A percentile compares a stretch with the other conserved stretches of the same genome.
Evolutionary conservation across 1,140 invertebrate genomes (phyloP).

Genomic region (Meloidogyne floridensis): DNA sequence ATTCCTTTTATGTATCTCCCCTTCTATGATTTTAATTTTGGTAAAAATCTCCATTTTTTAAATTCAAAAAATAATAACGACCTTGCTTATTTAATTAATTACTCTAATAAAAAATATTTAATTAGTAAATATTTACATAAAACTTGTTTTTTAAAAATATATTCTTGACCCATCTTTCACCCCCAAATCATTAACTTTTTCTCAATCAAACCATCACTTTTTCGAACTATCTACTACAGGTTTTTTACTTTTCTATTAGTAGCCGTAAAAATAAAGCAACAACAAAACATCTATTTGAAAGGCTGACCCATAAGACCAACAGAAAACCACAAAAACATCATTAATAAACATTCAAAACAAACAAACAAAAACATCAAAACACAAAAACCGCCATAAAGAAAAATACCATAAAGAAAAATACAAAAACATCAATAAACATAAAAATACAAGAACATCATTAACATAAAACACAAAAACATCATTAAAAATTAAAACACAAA

Average conservation of each 20-base stretch:
- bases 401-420: too few relatives aligned
- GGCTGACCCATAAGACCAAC: not conserved
- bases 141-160: not conserved
- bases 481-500: too few relatives aligned
- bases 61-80: not conserved
- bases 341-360: too few relatives aligned
- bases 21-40: too few relatives aligned
- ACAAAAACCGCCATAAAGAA: too few relatives aligned
- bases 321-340: not conserved
- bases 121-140: not conserved
- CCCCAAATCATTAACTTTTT: not conserved
- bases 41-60: too few relatives aligned
- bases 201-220: not conserved
- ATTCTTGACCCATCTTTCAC: not conserved
- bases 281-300: too few relatives aligned
- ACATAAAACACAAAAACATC: too few relatives aligned
- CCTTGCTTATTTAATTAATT: not conserved
- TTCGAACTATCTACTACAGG: not conserved
- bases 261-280: not conserved
- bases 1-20: too few relatives aligned
- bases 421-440: too few relatives aligned
- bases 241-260: not conserved
- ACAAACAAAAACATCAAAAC: too few relatives aligned
- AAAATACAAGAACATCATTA: too few relatives aligned
- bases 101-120: constrained; percentile 1